phyloP scores from a whole-genome alignment of 1,140 invertebrate species.

The Scaptomyza hsui region DNA sequence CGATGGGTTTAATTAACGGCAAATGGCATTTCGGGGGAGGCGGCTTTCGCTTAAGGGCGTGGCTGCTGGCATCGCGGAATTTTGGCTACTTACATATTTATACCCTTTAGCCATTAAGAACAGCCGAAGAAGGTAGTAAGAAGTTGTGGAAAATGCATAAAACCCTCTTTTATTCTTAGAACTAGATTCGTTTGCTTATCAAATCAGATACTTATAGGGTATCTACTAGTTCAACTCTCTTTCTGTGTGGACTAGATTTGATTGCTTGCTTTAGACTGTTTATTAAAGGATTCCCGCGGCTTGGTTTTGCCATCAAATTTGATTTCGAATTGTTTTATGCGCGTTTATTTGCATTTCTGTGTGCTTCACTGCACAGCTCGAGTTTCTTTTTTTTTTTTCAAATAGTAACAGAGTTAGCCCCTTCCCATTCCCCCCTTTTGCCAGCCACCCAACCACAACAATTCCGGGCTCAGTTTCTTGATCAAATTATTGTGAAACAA shows the following conservation, averaged over 20 bases:
- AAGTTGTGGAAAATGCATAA: too few relatives aligned
- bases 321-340: conserved; percentile 73
- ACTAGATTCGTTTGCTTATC: too few relatives aligned
- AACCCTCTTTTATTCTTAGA: too few relatives aligned
- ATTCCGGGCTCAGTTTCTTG: not conserved
- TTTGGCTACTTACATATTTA: conserved; percentile 63
- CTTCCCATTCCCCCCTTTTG: too few relatives aligned
- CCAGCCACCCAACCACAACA: conserved; percentile 1
- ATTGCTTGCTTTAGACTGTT: conserved; percentile 44
- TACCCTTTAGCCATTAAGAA: not conserved
- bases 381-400: not conserved
- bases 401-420: conserved; percentile 4
- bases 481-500: conserved; percentile 37
- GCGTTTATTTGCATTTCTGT: conserved; percentile 78
- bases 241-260: not conserved
- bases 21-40: conserved; percentile 26
- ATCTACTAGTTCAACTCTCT: not conserved
- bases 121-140: too few relatives aligned
- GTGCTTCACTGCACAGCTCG: conserved; percentile 50
- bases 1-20: conserved; percentile 75
- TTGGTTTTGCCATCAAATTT: conserved; percentile 73
- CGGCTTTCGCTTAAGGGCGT: too few relatives aligned
- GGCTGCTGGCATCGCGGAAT: conserved; percentile 49
- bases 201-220: not conserved
- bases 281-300: conserved; percentile 77